Evolutionary conservation across 2,113 vertebrate species (phyloP).

Genomic region (Phylloscopus whistleri): DNA sequence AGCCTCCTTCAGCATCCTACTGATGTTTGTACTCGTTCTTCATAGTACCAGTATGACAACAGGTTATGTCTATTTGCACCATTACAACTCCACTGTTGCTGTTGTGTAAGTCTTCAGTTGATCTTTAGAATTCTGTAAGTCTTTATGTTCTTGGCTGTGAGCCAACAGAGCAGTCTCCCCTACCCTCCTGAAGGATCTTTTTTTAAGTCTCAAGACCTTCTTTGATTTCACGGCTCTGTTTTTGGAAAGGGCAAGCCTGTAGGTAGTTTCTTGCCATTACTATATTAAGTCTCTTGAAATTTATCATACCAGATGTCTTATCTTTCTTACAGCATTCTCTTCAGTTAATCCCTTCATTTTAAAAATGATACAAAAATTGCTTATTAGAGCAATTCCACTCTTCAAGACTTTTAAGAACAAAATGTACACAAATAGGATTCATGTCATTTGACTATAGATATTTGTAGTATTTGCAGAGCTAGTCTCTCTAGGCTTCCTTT

Average conservation of each 20-base stretch:
- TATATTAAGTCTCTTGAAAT: slow-evolving; percentile 11
- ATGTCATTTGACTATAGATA: neutral
- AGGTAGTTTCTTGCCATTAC: neutral
- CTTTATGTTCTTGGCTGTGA: neutral
- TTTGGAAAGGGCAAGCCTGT: neutral
- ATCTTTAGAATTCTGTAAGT: neutral
- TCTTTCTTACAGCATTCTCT: neutral
- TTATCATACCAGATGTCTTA: neutral
- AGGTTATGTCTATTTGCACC: neutral
- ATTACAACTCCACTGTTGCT: neutral
- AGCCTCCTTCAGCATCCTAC: neutral
- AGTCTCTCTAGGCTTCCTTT: neutral
- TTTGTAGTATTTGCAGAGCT: neutral
- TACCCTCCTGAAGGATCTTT: neutral
- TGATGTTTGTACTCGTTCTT: neutral
- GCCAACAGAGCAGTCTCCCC: neutral
- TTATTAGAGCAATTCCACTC: neutral
- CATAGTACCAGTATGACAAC: neutral
- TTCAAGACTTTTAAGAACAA: neutral
- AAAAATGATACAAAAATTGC: neutral
- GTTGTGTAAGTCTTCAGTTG: neutral
- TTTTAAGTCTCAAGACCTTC: neutral
- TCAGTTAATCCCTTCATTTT: neutral
- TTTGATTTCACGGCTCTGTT: neutral
- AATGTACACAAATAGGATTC: neutral